Evolutionary conservation across 2,888 invertebrate genomes (phyloP).

Genomic region (Megaustenia siamemsis): DNA sequence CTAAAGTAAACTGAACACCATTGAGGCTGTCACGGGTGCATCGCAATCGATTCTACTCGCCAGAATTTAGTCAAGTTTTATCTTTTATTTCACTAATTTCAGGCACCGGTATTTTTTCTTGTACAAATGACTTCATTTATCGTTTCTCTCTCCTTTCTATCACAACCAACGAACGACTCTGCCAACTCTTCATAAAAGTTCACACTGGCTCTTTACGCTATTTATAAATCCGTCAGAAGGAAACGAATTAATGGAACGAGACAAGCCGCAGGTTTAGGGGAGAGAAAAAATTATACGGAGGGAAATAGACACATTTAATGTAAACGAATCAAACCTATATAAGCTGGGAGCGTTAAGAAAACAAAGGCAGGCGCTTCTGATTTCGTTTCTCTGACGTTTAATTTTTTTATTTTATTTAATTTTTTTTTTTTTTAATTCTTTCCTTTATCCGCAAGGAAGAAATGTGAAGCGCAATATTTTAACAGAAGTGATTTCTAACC

Average conservation of each 20-base stretch:
- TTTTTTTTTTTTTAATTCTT: too few relatives aligned
- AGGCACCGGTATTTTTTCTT: too few relatives aligned
- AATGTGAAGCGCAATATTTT: background rate
- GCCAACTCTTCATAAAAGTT: background rate
- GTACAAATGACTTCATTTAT: too few relatives aligned
- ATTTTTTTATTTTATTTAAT: background rate
- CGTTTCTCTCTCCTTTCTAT: too few relatives aligned
- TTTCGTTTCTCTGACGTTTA: background rate
- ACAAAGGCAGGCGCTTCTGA: conserved; percentile 3
- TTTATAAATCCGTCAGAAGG: background rate
- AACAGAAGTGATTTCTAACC: background rate
- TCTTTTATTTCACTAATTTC: too few relatives aligned
- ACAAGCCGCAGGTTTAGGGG: background rate
- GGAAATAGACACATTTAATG: background rate
- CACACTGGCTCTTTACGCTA: background rate
- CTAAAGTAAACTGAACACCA: too few relatives aligned
- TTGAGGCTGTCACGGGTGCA: too few relatives aligned
- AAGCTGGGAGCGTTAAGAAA: background rate
- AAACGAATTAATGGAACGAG: background rate
- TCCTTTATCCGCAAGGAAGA: background rate
- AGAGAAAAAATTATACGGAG: too few relatives aligned
- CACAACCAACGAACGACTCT: too few relatives aligned
- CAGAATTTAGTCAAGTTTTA: too few relatives aligned
- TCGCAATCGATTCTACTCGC: too few relatives aligned
- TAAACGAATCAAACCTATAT: conserved; percentile 3